Evolutionary conservation across 2,888 invertebrate genomes (phyloP).

Genomic region (Chymomyza caudatula): DNA sequence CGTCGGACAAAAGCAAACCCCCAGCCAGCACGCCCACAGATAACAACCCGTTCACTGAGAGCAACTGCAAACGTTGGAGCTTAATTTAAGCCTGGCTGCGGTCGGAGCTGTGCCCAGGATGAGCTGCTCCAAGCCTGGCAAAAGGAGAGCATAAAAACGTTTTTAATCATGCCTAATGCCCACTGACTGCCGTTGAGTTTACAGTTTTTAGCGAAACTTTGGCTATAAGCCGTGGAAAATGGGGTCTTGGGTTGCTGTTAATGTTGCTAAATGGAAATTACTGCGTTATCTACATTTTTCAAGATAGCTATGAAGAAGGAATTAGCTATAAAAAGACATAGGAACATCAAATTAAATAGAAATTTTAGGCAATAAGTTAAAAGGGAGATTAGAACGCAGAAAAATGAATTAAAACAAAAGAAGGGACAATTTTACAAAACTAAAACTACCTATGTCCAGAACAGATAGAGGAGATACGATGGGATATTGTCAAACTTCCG

Average conservation of each 20-base stretch:
- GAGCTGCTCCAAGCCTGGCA: background rate
- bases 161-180: background rate
- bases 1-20: background rate
- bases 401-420: too few species aligned
- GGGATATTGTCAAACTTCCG: too few species aligned
- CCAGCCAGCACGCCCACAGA: background rate
- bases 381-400: too few species aligned
- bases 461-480: too few species aligned
- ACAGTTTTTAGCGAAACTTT: background rate
- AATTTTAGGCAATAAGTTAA: too few species aligned
- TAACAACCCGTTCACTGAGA: background rate
- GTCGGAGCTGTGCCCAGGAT: background rate
- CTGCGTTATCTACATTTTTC: background rate
- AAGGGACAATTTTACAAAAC: too few species aligned
- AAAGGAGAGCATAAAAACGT: slow-evolving; percentile 5
- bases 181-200: background rate
- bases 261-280: slow-evolving; percentile 45
- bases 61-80: slow-evolving; percentile 2
- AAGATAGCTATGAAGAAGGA: background rate
- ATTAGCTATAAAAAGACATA: background rate
- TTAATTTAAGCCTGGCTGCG: slow-evolving; percentile 28
- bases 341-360: background rate
- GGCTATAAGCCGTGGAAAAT: background rate
- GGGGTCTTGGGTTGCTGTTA: slow-evolving; percentile 8
- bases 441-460: too few species aligned